A percentile compares a stretch with the other conserved stretches of the same genome.
Evolutionary conservation across 2,797 vertebrate species (phyloP).

Genomic region (Pantherophis alleghaniensis): DNA sequence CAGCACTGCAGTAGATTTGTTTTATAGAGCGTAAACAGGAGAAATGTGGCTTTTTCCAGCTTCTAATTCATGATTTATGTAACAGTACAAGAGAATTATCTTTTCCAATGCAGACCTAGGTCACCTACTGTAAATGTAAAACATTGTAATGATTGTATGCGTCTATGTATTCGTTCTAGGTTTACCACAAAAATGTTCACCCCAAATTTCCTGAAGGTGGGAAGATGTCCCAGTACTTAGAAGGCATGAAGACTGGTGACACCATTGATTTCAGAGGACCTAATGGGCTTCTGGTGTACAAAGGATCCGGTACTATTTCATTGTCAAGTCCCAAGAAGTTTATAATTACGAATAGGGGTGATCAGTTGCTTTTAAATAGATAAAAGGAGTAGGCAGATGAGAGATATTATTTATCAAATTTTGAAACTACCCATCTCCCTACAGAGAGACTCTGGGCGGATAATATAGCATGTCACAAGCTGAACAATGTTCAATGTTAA

Average conservation of each 20-base stretch:
- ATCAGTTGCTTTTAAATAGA: background rate
- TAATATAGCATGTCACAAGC: background rate
- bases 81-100: background rate
- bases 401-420: background rate
- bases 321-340: background rate
- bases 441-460: background rate
- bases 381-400: background rate
- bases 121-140: background rate
- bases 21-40: background rate
- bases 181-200: slow-evolving; percentile 86
- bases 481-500: background rate
- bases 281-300: slow-evolving; percentile 83
- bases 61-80: background rate
- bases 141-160: background rate
- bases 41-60: background rate
- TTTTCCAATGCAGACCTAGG: rapidly evolving
- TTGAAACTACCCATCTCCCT: background rate
- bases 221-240: slow-evolving; percentile 90
- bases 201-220: slow-evolving; percentile 86
- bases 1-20: background rate
- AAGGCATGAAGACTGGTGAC: slow-evolving; percentile 83
- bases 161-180: slow-evolving; percentile 64
- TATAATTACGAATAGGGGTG: background rate
- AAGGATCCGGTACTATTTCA: slow-evolving; percentile 74
- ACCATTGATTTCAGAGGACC: slow-evolving; percentile 87